A percentile compares a stretch with the other conserved stretches of the same genome.
phyloP scores from a whole-genome alignment of 2,888 invertebrate genomes.

The Drosophila paramelanica region DNA sequence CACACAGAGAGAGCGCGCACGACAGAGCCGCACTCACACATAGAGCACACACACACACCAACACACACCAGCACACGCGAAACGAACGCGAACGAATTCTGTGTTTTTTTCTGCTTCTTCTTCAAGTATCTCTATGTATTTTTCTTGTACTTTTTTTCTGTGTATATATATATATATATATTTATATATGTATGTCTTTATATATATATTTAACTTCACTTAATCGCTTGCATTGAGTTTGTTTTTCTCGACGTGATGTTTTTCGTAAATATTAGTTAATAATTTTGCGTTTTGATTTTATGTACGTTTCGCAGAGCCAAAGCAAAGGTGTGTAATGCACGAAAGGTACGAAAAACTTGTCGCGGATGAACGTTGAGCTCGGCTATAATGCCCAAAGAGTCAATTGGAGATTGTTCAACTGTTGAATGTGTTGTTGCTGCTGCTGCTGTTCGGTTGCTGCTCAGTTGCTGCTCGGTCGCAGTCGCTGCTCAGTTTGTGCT shows the following conservation, averaged over 20 bases:
- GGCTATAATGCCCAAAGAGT: conserved; percentile 82
- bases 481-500: conserved; percentile 25
- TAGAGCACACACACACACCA: conserved; percentile 22
- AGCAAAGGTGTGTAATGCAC: conserved; percentile 65
- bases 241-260: conserved; percentile 1
- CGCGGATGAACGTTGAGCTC: conserved; percentile 81
- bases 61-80: conserved; percentile 39
- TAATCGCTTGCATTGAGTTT: conserved; percentile 10
- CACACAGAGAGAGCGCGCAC: conserved; percentile 16
- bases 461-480: conserved; percentile 27
- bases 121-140: conserved; percentile 1
- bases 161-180: conserved; percentile 19
- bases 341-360: conserved; percentile 83
- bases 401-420: conserved; percentile 81
- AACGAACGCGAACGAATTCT: conserved; percentile 63
- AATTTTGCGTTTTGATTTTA: conserved; percentile 22
- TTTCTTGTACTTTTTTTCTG: no score
- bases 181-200: neutral
- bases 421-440: conserved; percentile 73
- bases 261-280: conserved; percentile 21
- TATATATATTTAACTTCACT: conserved; percentile 46
- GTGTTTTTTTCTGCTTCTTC: conserved; percentile 52
- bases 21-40: conserved; percentile 33
- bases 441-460: conserved; percentile 28
- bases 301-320: conserved; percentile 30